Evolutionary conservation across 2,113 vertebrate genomes (phyloP).

Genomic region (Pterocles burchelli): DNA sequence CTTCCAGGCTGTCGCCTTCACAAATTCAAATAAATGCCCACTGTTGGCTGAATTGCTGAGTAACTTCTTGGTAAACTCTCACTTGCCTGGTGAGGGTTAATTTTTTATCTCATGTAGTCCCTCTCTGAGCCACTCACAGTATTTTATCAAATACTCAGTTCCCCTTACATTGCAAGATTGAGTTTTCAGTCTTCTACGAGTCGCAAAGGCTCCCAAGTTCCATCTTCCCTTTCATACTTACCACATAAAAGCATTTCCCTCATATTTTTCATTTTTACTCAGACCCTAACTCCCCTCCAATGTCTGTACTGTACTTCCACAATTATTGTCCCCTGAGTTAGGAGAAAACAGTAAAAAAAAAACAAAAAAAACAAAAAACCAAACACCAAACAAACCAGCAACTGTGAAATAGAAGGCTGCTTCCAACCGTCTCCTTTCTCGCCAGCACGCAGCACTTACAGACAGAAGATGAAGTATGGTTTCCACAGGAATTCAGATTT

Average conservation of each 20-base stretch:
- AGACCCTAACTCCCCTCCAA: neutral
- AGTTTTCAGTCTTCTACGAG: neutral
- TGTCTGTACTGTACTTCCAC: neutral
- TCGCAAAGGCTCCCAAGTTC: neutral
- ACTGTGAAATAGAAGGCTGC: neutral
- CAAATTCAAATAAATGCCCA: neutral
- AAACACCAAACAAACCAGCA: neutral
- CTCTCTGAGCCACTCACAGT: neutral
- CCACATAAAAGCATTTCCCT: neutral
- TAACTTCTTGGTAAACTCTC: neutral
- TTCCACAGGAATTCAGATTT: neutral
- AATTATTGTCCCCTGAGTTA: neutral
- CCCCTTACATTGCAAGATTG: neutral
- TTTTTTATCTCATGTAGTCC: neutral
- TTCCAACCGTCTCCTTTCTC: neutral
- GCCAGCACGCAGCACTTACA: neutral
- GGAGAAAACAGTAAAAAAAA: neutral
- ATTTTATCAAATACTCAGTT: neutral
- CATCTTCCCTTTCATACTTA: neutral
- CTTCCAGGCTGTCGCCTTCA: neutral
- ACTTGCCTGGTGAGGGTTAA: neutral
- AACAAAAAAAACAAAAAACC: too few relatives aligned
- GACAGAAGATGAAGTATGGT: neutral
- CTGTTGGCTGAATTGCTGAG: neutral
- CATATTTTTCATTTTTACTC: neutral